Percentiles rank a stretch among this genome's conserved stretches.
phyloP scores from a whole-genome alignment of 2,888 invertebrate genomes.

The Amorpha juglandis region DNA sequence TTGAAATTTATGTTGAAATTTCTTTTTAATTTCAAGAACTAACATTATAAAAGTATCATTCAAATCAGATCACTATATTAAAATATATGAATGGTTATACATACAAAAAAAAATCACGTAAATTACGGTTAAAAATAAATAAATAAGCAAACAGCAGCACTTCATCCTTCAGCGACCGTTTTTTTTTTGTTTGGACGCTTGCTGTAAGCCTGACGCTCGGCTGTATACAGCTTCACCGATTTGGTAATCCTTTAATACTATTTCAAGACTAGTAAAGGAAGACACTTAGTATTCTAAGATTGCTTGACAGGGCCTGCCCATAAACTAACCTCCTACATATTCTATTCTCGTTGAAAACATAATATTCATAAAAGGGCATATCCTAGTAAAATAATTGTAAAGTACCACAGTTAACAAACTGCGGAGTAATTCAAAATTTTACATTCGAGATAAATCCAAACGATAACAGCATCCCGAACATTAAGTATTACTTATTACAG shows the following conservation, averaged over 20 bases:
- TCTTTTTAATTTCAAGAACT: too few species aligned
- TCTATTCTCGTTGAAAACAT: neutral
- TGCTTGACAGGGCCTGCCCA: neutral
- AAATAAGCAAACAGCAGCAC: too few species aligned
- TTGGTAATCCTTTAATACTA: neutral
- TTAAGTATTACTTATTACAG: neutral
- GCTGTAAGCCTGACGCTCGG: too few species aligned
- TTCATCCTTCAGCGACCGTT: too few species aligned
- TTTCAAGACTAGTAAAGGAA: neutral
- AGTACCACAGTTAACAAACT: neutral
- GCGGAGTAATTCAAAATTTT: neutral
- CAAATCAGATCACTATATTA: too few species aligned
- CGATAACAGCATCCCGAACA: neutral
- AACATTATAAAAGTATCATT: too few species aligned
- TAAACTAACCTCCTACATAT: neutral
- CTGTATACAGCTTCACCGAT: too few species aligned
- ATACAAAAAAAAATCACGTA: too few species aligned
- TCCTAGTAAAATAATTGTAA: neutral
- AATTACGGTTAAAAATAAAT: too few species aligned
- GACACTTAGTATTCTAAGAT: neutral
- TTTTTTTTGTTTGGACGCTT: too few species aligned
- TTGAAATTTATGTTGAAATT: too few species aligned
- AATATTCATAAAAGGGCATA: conserved; percentile 3
- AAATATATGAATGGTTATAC: too few species aligned
- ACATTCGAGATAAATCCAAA: neutral